Base-by-base conservation (phyloP, 2,113 vertebrate species). In the Electrona antarctica region DNA sequence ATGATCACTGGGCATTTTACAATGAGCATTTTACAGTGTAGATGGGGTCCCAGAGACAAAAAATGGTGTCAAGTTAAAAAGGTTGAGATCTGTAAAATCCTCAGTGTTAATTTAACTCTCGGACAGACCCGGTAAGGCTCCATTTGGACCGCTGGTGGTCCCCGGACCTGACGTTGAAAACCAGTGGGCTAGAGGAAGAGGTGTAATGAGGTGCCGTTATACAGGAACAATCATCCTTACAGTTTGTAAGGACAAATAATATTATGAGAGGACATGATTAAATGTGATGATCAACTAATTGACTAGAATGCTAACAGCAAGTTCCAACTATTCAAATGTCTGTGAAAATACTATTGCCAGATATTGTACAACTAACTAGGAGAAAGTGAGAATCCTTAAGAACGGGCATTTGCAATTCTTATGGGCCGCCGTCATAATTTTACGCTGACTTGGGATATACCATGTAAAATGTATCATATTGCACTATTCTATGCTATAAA, bases 351-450 rank as follows among this genome's bases (percentile, higher is more conserved):
- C 11, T 9, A 29, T 15, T 33, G 65, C 72, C 33, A 64, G 14
- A 73, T n/a, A 14, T 52, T 3, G 1, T 55, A 56, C 6, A 52
- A n/a, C 58, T 54, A 67, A 62, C 66, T 11, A 78, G 8, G 50
- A 14, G 61, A 14, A 62, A 29, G 60, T 58, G 33, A 54, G 58
- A 29, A n/a, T 50, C 33, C 28, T 41, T 47, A 67, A 77, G 78
- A 79, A 66, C 2, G 67, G 70, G 64, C 21, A 9, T 64, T 73
- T 82, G 76, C 2, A 56, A 68, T 74, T 64, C 28, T 3, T 61
- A 13, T 81, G 81, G 84, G 80, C 89, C 84, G 67, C 77, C 73
- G 65, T 41, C 33, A 41, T 41, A 41, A 41, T 41, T 41, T 41
- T 41, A 41, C 5, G 5, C 5, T 41, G 33, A 6, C 33, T 41